Percentiles rank a stretch among this genome's conserved stretches.
Conservation (phyloP, 2,797 vertebrate species). For the Enteromius paludinosus region DNA sequence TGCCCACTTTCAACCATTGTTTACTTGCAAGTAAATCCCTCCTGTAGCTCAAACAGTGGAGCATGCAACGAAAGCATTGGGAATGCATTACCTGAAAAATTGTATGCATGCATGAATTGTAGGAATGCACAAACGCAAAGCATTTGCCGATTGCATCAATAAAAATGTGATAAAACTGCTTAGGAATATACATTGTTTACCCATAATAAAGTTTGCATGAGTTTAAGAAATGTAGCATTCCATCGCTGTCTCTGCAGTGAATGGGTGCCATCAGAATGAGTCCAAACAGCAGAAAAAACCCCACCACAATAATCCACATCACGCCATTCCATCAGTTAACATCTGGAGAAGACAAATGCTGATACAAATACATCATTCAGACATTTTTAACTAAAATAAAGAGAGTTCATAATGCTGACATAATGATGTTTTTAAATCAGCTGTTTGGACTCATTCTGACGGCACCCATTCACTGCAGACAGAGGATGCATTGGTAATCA, state of each 20-base stretch:
- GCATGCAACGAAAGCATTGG: too few relatives aligned
- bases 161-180: not conserved
- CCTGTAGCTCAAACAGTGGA: not conserved
- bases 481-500: not conserved
- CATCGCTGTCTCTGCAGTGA: not conserved
- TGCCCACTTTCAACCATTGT: not conserved
- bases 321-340: not conserved
- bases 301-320: not conserved
- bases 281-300: not conserved
- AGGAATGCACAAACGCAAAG: not conserved
- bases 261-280: not conserved
- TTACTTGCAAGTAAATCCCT: not conserved
- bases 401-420: not conserved
- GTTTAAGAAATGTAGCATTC: not conserved
- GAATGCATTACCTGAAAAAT: not conserved
- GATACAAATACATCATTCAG: not conserved
- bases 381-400: not conserved
- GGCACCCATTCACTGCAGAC: not conserved
- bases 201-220: not conserved
- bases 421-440: not conserved
- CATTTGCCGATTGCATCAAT: not conserved
- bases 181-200: not conserved
- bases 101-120: too few relatives aligned
- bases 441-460: not conserved
- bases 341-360: not conserved